phyloP scores from a whole-genome alignment of 2,113 vertebrate genomes.

The Chloroceryle aenea region DNA sequence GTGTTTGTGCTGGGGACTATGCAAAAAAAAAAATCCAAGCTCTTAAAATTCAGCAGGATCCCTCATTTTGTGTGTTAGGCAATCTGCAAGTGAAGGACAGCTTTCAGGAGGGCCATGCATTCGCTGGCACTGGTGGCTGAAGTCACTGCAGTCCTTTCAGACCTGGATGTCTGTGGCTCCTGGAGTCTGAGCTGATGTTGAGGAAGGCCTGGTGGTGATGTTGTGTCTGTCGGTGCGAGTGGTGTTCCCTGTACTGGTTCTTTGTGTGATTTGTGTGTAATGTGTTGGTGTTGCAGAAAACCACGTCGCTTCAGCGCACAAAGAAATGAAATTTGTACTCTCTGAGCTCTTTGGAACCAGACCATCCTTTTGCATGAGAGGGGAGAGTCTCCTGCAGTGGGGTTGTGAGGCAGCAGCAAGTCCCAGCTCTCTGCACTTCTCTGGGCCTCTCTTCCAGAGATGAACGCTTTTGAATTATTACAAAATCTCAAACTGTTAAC shows the following conservation, averaged over 20 bases:
- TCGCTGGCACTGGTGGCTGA: background rate
- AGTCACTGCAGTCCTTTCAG: background rate
- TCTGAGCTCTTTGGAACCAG: background rate
- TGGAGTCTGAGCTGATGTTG: background rate
- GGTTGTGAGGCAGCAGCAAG: background rate
- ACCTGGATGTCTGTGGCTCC: background rate
- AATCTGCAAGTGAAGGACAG: background rate
- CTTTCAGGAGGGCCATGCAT: background rate
- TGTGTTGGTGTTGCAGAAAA: background rate
- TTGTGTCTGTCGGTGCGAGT: conserved; percentile 12
- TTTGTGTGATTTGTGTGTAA: background rate
- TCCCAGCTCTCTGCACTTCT: background rate
- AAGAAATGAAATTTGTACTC: background rate
- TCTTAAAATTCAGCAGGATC: conserved; percentile 5
- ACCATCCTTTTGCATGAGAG: background rate
- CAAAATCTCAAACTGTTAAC: background rate
- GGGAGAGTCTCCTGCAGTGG: background rate
- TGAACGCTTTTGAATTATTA: background rate
- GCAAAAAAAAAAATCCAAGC: background rate
- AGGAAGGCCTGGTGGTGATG: background rate
- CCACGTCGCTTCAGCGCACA: background rate
- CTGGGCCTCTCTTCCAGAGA: background rate
- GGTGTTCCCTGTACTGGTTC: background rate
- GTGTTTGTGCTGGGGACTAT: background rate
- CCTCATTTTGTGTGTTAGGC: conserved; percentile 12